A percentile compares a stretch with the other conserved stretches of the same genome.
These are phyloP conservation scores for Drosophila kanekoi DNA, from an alignment of 2,888 invertebrate genomes.

Conservation along the genomic window DNA sequence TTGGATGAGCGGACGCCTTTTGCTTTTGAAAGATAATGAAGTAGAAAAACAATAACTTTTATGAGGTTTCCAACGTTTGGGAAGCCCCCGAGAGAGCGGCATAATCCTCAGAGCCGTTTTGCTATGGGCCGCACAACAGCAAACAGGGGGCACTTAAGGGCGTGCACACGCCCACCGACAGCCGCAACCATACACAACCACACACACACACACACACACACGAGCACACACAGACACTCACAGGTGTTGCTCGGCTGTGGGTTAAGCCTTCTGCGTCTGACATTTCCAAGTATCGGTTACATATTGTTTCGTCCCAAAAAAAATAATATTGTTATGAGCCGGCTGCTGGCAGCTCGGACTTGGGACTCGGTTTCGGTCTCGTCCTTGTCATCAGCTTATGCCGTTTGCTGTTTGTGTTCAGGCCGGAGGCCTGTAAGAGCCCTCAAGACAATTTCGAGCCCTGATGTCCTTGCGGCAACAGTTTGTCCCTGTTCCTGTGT, in stretches of 20 bases:
- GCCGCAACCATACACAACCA: neutral
- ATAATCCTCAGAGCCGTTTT: slow-evolving; percentile 76
- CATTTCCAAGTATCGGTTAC: slow-evolving; percentile 78
- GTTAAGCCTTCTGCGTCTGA: slow-evolving; percentile 56
- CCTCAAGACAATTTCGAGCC: slow-evolving; percentile 41
- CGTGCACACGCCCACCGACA: slow-evolving; percentile 22
- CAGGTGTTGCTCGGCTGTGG: slow-evolving; percentile 32
- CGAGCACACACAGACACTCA: slow-evolving; percentile 2
- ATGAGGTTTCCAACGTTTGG: slow-evolving; percentile 71
- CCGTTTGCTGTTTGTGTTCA: slow-evolving; percentile 17
- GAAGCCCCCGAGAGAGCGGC: slow-evolving; percentile 44
- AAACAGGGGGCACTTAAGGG: slow-evolving; percentile 58
- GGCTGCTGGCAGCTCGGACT: slow-evolving; percentile 17
- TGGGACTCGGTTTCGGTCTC: neutral
- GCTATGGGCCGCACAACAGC: slow-evolving; percentile 14
- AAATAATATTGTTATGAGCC: slow-evolving; percentile 23
- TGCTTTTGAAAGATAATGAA: slow-evolving; percentile 78
- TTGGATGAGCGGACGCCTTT: slow-evolving; percentile 10
- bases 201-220: slow-evolving; percentile 5
- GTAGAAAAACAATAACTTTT: slow-evolving; percentile 83
- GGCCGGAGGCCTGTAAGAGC: slow-evolving; percentile 18
- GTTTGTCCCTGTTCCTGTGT: neutral
- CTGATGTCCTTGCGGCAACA: slow-evolving; percentile 12
- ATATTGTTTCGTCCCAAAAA: slow-evolving; percentile 62
- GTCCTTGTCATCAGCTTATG: slow-evolving; percentile 29